Base-by-base conservation (phyloP, 2,888 invertebrate genomes). In the Ectemnius lituratus region DNA sequence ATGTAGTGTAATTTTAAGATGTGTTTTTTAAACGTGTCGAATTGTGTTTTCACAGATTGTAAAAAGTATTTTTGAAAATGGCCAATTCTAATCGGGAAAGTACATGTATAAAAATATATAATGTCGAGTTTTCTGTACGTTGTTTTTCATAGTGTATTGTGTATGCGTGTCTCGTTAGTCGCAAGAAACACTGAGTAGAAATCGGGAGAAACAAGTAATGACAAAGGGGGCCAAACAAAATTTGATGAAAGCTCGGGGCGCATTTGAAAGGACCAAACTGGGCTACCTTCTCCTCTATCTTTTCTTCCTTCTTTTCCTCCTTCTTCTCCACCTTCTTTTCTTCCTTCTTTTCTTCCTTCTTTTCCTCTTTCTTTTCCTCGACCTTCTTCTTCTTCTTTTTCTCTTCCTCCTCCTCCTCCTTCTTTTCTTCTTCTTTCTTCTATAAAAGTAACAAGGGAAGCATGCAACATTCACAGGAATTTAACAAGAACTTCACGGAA, bases 391-490 rank as follows among this genome's bases (percentile, higher is more conserved):
- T 90, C 79, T 92, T 91, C 14, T 91, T 91, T 58, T 90, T 85
- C 72, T 89, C 89, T 67, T 88, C 86, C 46, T 82, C 73, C 28
- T 75, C 85, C 6, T 82, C 81, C 45, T 86, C 82, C 49, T 86
- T 91, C 89, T 92, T 90, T 79, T 92, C 91, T 8, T 92, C 91
- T 62, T 91, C 87, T 73, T 90, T 90, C 74, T 89, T 89, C 86
- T 85, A 82, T 1, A 85, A 88, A 80, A 71, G 62, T 63, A 65
- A 64, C 62, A 79, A 79, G 76, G 61, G 58, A 71, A 56, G 81
- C 88, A 87, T 89, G 88, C 87, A 75, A 81, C 67, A 77, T 77
- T 71, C 68, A 62, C 37, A 28, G 65, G 63, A 16, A 5, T n/a
- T 52, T 52, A 11, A 52, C 52, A 52, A 37, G 37, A 37, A 37